phyloP scores from a whole-genome alignment of 2,113 vertebrate genomes.

The Ictidomys tridecemlineatus region DNA sequence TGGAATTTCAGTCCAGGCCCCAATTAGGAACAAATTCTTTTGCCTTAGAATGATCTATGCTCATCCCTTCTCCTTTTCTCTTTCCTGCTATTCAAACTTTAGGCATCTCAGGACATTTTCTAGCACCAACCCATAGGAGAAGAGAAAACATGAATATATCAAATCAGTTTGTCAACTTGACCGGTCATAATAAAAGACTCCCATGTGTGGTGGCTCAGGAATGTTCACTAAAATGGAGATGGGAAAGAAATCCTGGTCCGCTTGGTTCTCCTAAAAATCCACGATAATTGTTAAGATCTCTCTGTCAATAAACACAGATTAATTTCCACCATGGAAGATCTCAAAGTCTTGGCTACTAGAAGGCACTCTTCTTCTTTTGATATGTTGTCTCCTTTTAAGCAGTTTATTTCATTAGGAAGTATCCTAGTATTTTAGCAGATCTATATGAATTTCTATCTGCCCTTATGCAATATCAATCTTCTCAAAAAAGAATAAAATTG shows the following conservation, averaged over 20 bases:
- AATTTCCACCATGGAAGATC: not conserved
- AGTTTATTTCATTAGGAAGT: not conserved
- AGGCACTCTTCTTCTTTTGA: not conserved
- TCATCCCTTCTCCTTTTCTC: slow-evolving; percentile 14
- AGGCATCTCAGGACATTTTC: not conserved
- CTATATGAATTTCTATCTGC: not conserved
- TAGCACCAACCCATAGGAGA: not conserved
- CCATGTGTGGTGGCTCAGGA: not conserved
- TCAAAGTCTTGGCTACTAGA: not conserved
- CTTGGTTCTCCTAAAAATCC: not conserved
- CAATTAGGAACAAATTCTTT: slow-evolving; percentile 22
- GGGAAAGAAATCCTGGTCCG: not conserved
- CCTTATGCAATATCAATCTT: not conserved
- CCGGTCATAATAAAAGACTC: not conserved
- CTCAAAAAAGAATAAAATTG: slow-evolving; percentile 47
- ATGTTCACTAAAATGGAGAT: not conserved
- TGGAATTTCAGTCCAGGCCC: not conserved
- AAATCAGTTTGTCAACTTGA: not conserved
- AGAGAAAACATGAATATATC: not conserved
- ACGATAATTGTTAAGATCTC: not conserved
- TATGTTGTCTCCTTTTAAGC: not conserved
- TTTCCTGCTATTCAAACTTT: slow-evolving; percentile 13
- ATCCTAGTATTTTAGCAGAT: not conserved
- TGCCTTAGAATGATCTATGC: slow-evolving; percentile 1
- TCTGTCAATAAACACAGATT: not conserved